These are phyloP conservation scores for Dasysyrphus albostriatus DNA, from an alignment of 2,888 invertebrate species.

Conservation along the genomic window DNA sequence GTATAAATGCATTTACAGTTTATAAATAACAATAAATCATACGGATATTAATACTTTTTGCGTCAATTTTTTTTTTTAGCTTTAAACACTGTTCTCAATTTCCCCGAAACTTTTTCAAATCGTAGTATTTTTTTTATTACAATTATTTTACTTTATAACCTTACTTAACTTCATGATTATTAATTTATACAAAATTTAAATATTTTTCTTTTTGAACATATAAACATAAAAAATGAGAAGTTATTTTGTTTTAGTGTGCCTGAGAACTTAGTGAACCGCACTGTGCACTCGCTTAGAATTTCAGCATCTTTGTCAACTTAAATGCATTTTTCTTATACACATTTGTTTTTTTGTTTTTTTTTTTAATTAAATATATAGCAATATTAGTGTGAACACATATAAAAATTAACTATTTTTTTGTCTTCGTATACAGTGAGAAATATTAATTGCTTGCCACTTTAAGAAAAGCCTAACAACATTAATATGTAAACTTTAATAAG, in stretches of 20 bases:
- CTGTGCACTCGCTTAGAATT: conserved; percentile 23
- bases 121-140: neutral
- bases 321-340: conserved; percentile 68
- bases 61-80: neutral
- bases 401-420: neutral
- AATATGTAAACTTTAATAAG: too few relatives aligned
- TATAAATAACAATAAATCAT: neutral
- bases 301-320: conserved; percentile 46
- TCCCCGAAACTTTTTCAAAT: neutral
- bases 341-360: too few relatives aligned
- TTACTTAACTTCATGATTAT: neutral
- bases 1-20: neutral
- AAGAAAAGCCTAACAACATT: neutral
- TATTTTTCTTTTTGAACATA: neutral
- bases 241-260: neutral
- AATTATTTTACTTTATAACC: neutral
- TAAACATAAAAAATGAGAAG: neutral
- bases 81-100: neutral
- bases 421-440: neutral
- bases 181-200: neutral
- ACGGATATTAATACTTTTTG: neutral
- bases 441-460: neutral
- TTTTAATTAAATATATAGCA: conserved; percentile 9
- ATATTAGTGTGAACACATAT: neutral
- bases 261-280: conserved; percentile 1